These are phyloP conservation scores for Alentia gelatinosa DNA, from an alignment of 2,888 invertebrate genomes.

Conservation along the genomic window DNA sequence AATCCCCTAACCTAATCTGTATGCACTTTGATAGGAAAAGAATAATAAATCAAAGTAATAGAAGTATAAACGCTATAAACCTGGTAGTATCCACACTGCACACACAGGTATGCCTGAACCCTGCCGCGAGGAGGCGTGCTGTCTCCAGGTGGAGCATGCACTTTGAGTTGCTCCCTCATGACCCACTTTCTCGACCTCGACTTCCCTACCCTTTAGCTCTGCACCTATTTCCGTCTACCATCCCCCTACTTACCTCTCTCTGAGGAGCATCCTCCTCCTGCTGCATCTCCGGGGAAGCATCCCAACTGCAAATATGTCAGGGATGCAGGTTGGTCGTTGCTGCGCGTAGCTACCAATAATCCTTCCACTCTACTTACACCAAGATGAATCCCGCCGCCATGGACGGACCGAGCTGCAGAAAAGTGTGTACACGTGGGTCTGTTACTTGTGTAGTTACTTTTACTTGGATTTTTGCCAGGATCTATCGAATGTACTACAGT, in stretches of 20 bases:
- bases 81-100: too few relatives aligned
- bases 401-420: not conserved
- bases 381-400: not conserved
- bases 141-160: too few relatives aligned
- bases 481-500: not conserved
- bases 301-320: not conserved
- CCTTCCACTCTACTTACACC: not conserved
- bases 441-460: not conserved
- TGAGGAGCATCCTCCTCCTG: not conserved
- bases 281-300: not conserved
- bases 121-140: too few relatives aligned
- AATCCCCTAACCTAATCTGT: too few relatives aligned
- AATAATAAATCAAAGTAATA: too few relatives aligned
- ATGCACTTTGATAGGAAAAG: too few relatives aligned
- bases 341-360: constrained; percentile 1
- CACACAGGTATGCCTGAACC: too few relatives aligned
- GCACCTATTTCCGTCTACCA: not conserved
- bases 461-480: not conserved
- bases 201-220: not conserved
- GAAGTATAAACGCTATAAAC: too few relatives aligned
- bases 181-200: not conserved
- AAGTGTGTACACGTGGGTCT: not conserved
- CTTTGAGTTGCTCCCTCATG: too few relatives aligned
- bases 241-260: not conserved
- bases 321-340: not conserved